A percentile compares a stretch with the other conserved stretches of the same genome.
Conservation (phyloP, 2,113 vertebrate genomes). For the Proterorhinus semilunaris region DNA sequence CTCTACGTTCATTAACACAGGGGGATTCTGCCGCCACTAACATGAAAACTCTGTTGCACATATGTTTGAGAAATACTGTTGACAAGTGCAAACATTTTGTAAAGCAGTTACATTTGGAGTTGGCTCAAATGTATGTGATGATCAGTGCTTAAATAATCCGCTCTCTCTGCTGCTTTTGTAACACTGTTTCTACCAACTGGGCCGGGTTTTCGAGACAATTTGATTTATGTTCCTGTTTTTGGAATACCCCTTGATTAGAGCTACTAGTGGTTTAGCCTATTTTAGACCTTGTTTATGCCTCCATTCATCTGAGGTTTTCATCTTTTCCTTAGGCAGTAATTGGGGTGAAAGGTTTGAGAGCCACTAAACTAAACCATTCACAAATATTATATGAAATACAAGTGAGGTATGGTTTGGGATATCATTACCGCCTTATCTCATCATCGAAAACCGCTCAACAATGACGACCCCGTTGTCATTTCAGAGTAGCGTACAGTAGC, state of each 20-base stretch:
- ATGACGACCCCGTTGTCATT: background rate
- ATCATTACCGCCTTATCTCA: background rate
- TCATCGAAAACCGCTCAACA: background rate
- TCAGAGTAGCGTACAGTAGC: background rate
- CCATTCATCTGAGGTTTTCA: too few species aligned
- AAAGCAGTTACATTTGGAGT: constrained; percentile 21
- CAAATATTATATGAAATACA: too few species aligned
- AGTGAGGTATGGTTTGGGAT: too few species aligned
- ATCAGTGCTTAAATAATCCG: constrained; percentile 45
- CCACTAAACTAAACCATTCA: too few species aligned
- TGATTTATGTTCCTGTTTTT: too few species aligned
- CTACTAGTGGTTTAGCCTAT: too few species aligned
- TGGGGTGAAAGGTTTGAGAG: too few species aligned
- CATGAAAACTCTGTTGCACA: constrained; percentile 33
- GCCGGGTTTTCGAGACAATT: constrained; percentile 7
- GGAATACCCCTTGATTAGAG: too few species aligned
- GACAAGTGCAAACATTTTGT: constrained; percentile 35
- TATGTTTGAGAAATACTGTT: constrained; percentile 42
- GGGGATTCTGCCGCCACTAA: constrained; percentile 58
- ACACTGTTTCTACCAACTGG: constrained; percentile 42
- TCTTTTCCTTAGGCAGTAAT: too few species aligned
- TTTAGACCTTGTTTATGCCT: too few species aligned
- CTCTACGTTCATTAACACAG: constrained; percentile 47
- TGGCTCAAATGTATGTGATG: constrained; percentile 37
- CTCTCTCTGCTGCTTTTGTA: constrained; percentile 56